Evolutionary conservation across 92 coral and sea anemone species (phyloP).

Genomic region (Virgularia gustaviana): DNA sequence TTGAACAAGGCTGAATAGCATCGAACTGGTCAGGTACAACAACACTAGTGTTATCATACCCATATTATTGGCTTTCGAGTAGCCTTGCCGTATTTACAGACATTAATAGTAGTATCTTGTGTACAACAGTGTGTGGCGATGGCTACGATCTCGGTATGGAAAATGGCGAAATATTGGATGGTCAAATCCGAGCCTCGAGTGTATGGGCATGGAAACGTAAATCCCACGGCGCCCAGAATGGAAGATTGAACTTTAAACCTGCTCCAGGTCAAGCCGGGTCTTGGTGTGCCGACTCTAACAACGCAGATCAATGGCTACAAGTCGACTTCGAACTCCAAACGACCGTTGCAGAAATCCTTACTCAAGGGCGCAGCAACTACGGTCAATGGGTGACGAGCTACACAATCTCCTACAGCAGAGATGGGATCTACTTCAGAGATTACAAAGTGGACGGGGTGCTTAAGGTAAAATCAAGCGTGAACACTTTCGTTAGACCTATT

Average conservation of each 20-base stretch:
- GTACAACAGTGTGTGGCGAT: constrained; percentile 19
- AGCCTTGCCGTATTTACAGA: too few species aligned
- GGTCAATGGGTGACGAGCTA: constrained; percentile 30
- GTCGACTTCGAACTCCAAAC: constrained; percentile 19
- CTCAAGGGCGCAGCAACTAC: constrained; percentile 1
- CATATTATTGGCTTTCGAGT: too few species aligned
- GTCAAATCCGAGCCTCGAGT: constrained; percentile 13
- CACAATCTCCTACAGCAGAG: constrained; percentile 7
- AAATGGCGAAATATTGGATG: constrained; percentile 14
- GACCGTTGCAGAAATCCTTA: constrained; percentile 27
- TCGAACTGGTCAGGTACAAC: too few species aligned
- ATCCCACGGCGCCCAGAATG: constrained; percentile 6
- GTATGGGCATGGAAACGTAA: background rate
- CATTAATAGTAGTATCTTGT: too few species aligned
- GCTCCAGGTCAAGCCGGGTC: background rate
- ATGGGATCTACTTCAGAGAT: constrained; percentile 7
- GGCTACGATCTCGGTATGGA: constrained; percentile 18
- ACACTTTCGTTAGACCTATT: too few species aligned
- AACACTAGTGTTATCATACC: too few species aligned
- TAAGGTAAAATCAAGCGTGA: too few species aligned
- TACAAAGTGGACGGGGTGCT: background rate
- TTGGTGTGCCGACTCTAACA: background rate
- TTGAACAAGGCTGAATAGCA: too few species aligned
- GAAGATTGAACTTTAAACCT: constrained; percentile 4
- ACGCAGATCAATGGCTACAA: constrained; percentile 16